Evolutionary conservation across 92 coral and sea anemone species (phyloP).

Genomic region (Ricordea florida): DNA sequence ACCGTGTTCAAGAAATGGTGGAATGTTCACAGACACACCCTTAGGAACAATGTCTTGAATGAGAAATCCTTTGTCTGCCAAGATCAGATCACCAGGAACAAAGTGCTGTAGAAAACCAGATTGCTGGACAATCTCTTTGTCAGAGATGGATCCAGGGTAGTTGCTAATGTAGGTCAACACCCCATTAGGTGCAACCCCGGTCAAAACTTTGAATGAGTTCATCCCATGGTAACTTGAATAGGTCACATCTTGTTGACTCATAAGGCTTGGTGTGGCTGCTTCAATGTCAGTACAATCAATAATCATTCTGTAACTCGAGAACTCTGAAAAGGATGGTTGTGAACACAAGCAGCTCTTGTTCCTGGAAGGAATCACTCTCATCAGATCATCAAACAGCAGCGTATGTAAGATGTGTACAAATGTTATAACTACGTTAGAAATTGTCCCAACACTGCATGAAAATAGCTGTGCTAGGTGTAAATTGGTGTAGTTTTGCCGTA

Average conservation of each 20-base stretch:
- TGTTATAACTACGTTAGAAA: constrained; percentile 46
- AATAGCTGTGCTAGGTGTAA: constrained; percentile 51
- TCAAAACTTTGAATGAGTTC: constrained; percentile 51
- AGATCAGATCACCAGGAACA: constrained; percentile 26
- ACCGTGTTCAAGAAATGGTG: constrained; percentile 58
- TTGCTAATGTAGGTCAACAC: constrained; percentile 40
- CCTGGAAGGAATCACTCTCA: constrained; percentile 42
- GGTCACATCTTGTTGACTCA: too few relatives aligned
- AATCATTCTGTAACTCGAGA: constrained; percentile 25
- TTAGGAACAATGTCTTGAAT: constrained; percentile 51
- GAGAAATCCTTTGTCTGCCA: constrained; percentile 56
- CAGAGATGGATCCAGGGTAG: constrained; percentile 60
- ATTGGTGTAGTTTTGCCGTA: constrained; percentile 56
- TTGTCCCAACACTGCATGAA: constrained; percentile 47
- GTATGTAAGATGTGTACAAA: constrained; percentile 52
- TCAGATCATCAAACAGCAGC: constrained; percentile 27
- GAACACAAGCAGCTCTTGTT: constrained; percentile 29
- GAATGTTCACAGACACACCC: constrained; percentile 52
- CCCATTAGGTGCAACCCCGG: constrained; percentile 44
- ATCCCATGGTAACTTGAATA: constrained; percentile 60
- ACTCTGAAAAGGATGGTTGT: constrained; percentile 33
- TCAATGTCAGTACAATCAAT: constrained; percentile 58
- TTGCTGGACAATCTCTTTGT: constrained; percentile 50
- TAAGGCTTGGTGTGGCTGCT: constrained; percentile 8
- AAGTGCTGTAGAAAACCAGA: constrained; percentile 39